Percentiles rank a stretch among this genome's conserved stretches.
Evolutionary conservation across 2,113 vertebrate species (phyloP).

Genomic region (Numenius arquata): DNA sequence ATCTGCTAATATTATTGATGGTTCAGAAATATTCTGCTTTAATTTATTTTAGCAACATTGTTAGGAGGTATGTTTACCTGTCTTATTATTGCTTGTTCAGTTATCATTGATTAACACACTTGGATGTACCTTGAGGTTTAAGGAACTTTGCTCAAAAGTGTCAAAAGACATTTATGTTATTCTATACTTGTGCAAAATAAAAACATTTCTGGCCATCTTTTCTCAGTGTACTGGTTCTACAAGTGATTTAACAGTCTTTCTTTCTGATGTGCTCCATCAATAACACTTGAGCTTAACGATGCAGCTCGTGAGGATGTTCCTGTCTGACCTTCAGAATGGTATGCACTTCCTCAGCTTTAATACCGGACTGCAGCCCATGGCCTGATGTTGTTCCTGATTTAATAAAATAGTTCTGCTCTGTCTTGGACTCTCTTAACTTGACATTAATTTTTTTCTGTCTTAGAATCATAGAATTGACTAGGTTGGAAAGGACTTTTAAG

Average conservation of each 20-base stretch:
- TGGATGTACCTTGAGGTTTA: neutral
- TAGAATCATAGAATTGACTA: too few species aligned
- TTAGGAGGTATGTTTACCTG: neutral
- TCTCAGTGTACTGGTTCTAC: neutral
- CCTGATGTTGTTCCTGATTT: neutral
- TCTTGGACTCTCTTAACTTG: neutral
- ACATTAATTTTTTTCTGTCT: neutral
- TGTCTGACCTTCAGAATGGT: neutral
- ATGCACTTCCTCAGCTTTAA: neutral
- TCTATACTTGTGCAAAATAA: conserved; percentile 35
- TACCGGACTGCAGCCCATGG: neutral
- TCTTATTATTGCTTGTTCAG: neutral
- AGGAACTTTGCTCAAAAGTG: neutral
- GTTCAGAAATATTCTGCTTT: neutral
- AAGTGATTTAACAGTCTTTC: neutral
- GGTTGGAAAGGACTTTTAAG: too few species aligned
- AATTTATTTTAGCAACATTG: neutral
- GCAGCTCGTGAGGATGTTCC: neutral
- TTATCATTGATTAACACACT: neutral
- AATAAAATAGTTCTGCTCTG: neutral
- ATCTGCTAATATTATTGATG: neutral
- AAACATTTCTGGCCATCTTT: conserved; percentile 12
- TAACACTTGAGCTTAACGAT: neutral
- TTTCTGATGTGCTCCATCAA: neutral
- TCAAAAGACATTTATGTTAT: conserved; percentile 13